Percentiles rank a stretch among this genome's conserved stretches.
Conservation (phyloP, 2,113 vertebrate genomes). For the Passerina amoena region DNA sequence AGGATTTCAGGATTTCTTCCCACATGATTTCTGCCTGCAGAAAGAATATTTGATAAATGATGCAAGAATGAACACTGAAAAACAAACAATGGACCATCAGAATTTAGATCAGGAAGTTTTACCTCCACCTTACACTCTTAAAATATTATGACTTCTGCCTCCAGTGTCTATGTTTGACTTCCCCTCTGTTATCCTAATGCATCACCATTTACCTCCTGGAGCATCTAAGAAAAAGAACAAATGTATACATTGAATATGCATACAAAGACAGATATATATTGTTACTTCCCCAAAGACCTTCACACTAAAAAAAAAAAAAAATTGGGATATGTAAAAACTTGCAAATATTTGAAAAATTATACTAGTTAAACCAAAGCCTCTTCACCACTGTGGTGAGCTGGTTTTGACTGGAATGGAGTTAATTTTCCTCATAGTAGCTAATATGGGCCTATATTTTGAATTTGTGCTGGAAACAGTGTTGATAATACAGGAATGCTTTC, state of each 20-base stretch:
- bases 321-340: background rate
- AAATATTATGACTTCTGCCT: background rate
- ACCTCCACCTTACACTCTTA: background rate
- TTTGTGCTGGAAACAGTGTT: background rate
- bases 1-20: background rate
- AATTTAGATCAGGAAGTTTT: background rate
- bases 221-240: background rate
- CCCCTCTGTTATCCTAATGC: background rate
- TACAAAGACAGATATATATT: background rate
- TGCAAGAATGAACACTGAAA: background rate
- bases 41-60: background rate
- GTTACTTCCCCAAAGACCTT: background rate
- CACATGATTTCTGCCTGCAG: background rate
- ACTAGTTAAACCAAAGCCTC: background rate
- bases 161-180: background rate
- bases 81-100: background rate
- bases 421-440: background rate
- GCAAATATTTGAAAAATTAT: background rate
- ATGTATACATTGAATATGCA: background rate
- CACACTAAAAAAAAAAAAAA: background rate
- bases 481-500: background rate
- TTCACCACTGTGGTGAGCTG: background rate
- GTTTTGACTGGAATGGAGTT: background rate
- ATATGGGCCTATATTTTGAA: background rate
- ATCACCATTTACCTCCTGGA: background rate